Percentiles rank a stretch among this genome's conserved stretches.
These are phyloP conservation scores for Caenorhabditis uteleia DNA, from an alignment of 2,888 invertebrate genomes.

Conservation along the genomic window DNA sequence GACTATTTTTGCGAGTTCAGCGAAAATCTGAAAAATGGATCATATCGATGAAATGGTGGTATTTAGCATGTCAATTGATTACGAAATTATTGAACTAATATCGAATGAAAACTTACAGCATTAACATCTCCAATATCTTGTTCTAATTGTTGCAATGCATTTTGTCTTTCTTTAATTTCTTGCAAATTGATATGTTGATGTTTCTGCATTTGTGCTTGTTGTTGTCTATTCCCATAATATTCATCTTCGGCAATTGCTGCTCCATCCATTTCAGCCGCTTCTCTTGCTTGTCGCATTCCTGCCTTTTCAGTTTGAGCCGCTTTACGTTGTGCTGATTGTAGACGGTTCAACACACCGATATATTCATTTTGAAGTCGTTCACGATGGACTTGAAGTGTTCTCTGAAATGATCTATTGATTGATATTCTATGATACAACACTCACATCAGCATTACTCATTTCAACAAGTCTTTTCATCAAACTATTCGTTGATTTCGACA, in stretches of 20 bases:
- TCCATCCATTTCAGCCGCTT: slow-evolving; percentile 36
- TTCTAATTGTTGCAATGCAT: slow-evolving; percentile 63
- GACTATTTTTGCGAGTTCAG: slow-evolving; percentile 65
- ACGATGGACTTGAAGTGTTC: slow-evolving; percentile 53
- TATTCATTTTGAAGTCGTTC: slow-evolving; percentile 66
- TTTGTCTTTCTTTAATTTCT: slow-evolving; percentile 62
- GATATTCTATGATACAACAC: slow-evolving; percentile 2
- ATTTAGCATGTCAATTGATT: not conserved
- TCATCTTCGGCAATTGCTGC: slow-evolving; percentile 16
- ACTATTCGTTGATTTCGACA: slow-evolving; percentile 61
- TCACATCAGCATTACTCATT: slow-evolving; percentile 53
- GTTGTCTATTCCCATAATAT: slow-evolving; percentile 4
- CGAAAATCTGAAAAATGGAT: slow-evolving; percentile 64
- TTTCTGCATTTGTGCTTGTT: slow-evolving; percentile 38
- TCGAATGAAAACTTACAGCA: slow-evolving; percentile 17
- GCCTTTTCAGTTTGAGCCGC: slow-evolving; percentile 55
- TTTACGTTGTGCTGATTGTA: slow-evolving; percentile 58
- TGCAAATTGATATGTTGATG: slow-evolving; percentile 59
- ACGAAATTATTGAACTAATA: not conserved
- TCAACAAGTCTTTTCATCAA: slow-evolving; percentile 59
- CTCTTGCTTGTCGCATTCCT: slow-evolving; percentile 38
- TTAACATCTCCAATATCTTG: slow-evolving; percentile 67
- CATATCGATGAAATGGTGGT: too few species aligned
- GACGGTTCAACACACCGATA: slow-evolving; percentile 58
- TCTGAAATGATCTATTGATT: slow-evolving; percentile 30